Percentiles rank a stretch among this genome's conserved stretches.
phyloP scores from a whole-genome alignment of 2,888 invertebrate genomes.

The Acrocera orbiculus region DNA sequence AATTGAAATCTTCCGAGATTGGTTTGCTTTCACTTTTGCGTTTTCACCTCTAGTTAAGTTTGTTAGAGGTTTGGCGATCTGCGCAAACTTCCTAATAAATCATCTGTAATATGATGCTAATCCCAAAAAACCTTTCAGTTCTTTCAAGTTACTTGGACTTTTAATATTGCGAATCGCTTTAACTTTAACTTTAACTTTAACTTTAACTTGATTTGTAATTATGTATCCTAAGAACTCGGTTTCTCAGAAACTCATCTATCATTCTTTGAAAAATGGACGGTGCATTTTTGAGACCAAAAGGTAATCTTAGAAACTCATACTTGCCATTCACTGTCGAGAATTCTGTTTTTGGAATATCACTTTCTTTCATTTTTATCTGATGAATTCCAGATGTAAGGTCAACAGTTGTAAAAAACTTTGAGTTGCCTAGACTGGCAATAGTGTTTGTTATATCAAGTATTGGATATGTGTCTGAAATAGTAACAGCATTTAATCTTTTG shows the following conservation, averaged over 20 bases:
- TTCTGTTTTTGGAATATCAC: constrained; percentile 7
- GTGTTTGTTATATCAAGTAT: constrained; percentile 3
- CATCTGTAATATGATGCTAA: not conserved
- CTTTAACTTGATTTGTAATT: too few species aligned
- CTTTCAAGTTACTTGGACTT: not conserved
- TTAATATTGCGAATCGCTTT: not conserved
- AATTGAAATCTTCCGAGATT: constrained; percentile 8
- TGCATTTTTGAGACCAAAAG: constrained; percentile 9
- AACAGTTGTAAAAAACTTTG: constrained; percentile 5
- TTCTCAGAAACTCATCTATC: too few species aligned
- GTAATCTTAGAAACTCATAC: constrained; percentile 8
- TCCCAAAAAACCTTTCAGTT: not conserved
- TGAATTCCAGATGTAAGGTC: constrained; percentile 9
- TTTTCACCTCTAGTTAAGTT: constrained; percentile 1
- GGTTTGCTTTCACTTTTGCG: constrained; percentile 1
- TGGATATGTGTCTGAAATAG: constrained; percentile 2
- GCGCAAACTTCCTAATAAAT: constrained; percentile 11
- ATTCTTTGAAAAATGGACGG: constrained; percentile 9
- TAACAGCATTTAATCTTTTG: constrained; percentile 6
- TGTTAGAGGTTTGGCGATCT: constrained; percentile 3
- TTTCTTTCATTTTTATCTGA: constrained; percentile 8
- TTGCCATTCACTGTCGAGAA: constrained; percentile 12
- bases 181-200: too few species aligned
- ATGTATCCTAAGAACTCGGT: too few species aligned
- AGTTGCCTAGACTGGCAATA: constrained; percentile 5